These are phyloP conservation scores for Tachysurus fulvidraco DNA, from an alignment of 2,113 vertebrate species.

Conservation along the genomic window DNA sequence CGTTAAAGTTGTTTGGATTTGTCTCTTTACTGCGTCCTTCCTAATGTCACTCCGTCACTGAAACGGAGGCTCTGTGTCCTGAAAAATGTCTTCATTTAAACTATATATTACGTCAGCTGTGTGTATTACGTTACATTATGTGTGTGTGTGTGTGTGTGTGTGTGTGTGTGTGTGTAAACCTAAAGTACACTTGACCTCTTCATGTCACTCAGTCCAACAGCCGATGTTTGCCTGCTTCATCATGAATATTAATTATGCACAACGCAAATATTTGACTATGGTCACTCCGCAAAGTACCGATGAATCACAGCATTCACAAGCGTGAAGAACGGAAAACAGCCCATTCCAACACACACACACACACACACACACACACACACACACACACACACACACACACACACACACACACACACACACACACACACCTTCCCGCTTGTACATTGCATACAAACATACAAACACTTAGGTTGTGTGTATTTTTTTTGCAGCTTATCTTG, in stretches of 20 bases:
- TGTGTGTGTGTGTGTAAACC: not conserved
- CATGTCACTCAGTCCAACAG: constrained; percentile 47
- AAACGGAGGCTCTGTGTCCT: not conserved
- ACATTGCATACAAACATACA: not conserved
- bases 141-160: not conserved
- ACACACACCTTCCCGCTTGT: not conserved
- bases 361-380: constrained; percentile 31
- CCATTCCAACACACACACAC: constrained; percentile 31
- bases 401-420: constrained; percentile 26
- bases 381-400: constrained; percentile 19
- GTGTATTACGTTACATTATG: not conserved
- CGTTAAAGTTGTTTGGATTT: not conserved
- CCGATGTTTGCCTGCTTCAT: constrained; percentile 52
- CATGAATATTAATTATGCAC: constrained; percentile 60
- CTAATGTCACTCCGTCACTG: not conserved
- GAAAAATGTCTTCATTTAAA: not conserved
- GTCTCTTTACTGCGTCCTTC: not conserved
- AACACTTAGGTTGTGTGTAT: not conserved
- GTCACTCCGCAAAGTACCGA: constrained; percentile 45
- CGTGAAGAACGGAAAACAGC: not conserved
- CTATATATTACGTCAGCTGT: not conserved
- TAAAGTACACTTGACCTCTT: constrained; percentile 42
- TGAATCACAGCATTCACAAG: constrained; percentile 51
- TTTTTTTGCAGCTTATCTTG: constrained; percentile 2
- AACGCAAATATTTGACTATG: constrained; percentile 55